A percentile compares a stretch with the other conserved stretches of the same genome.
phyloP scores from a whole-genome alignment of 2,797 vertebrate genomes.

The Leptatherina wallacei region DNA sequence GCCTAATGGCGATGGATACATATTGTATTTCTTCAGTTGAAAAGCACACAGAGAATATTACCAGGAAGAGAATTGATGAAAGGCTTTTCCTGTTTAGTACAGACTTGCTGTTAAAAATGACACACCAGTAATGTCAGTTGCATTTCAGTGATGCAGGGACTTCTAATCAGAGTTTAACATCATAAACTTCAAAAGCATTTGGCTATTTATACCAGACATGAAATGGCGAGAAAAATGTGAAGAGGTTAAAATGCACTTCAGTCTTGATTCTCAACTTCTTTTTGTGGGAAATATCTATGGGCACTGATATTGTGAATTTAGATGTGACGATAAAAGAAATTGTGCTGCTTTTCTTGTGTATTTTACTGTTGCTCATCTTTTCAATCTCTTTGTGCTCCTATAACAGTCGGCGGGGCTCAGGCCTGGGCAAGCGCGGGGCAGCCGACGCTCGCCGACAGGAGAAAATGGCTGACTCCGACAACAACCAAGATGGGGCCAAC shows the following conservation, averaged over 20 bases:
- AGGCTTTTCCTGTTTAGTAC: not conserved
- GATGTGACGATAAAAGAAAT: not conserved
- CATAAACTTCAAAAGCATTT: not conserved
- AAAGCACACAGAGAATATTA: not conserved
- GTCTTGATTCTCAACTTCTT: not conserved
- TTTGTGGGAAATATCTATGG: not conserved
- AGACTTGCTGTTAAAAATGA: not conserved
- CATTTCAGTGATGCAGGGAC: not conserved
- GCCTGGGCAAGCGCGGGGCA: constrained; percentile 99
- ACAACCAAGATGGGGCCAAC: constrained; percentile 97
- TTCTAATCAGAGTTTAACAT: not conserved
- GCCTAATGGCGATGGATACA: too few relatives aligned
- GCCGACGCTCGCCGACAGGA: constrained; percentile 99
- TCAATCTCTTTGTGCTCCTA: not conserved
- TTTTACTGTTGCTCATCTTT: constrained; percentile 18
- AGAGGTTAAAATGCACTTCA: not conserved
- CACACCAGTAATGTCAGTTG: not conserved
- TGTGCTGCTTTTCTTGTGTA: not conserved
- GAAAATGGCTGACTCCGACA: constrained; percentile 99
- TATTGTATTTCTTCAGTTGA: too few relatives aligned
- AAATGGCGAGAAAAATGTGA: not conserved
- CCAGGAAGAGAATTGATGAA: not conserved
- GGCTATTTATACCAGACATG: not conserved
- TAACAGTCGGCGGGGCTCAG: constrained; percentile 99
- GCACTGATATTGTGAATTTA: too few relatives aligned